phyloP scores from a whole-genome alignment of 2,797 vertebrate species.

The Helicolenus hilgendorfi region DNA sequence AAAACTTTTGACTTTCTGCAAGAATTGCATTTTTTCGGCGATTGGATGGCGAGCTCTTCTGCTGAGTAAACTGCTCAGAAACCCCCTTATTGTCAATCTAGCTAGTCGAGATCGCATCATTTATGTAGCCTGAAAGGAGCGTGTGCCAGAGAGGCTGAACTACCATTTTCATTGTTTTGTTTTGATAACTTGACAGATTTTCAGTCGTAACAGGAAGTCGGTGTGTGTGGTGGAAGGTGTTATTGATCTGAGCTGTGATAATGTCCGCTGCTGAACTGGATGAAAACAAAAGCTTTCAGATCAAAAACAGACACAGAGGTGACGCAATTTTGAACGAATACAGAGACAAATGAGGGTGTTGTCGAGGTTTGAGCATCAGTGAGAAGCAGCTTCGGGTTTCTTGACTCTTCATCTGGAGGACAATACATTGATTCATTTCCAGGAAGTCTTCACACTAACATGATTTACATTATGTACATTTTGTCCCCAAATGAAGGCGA shows the following conservation, averaged over 20 bases:
- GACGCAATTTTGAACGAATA: background rate
- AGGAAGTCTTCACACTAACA: no score
- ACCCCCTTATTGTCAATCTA: no score
- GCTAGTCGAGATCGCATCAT: no score
- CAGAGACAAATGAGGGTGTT: background rate
- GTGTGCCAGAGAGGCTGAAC: background rate
- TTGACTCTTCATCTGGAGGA: background rate
- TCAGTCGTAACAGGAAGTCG: background rate
- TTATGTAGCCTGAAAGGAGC: background rate
- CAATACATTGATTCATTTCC: no score
- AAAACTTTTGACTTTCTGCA: no score
- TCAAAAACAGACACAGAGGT: background rate
- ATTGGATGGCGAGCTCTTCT: no score
- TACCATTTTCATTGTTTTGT: background rate
- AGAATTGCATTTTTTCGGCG: no score
- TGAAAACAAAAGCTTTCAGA: background rate
- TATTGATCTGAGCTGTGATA: background rate
- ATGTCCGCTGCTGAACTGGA: background rate
- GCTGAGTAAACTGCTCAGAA: no score
- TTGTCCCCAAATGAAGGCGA: no score
- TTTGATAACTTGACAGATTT: background rate
- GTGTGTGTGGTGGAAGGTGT: background rate
- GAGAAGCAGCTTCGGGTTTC: constrained; percentile 1
- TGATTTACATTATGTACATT: no score
- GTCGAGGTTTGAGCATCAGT: background rate